Percentiles rank a stretch among this genome's conserved stretches.
These are phyloP conservation scores for Drosophila insularis DNA, from an alignment of 1,140 invertebrate genomes.

Conservation along the genomic window DNA sequence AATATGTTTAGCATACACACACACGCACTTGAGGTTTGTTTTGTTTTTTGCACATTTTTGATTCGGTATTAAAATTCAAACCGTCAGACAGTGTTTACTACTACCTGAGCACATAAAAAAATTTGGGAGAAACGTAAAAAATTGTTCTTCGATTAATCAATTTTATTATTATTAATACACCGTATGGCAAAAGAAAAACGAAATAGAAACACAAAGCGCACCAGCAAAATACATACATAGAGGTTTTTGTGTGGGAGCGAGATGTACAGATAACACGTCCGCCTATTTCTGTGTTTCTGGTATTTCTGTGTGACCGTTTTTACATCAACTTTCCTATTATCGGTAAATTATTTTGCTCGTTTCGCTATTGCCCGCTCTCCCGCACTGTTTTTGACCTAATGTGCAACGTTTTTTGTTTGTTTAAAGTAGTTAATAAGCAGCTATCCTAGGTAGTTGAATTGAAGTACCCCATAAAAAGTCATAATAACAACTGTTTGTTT, in stretches of 20 bases:
- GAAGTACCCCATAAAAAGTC: too few relatives aligned
- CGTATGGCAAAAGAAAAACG: conserved; percentile 72
- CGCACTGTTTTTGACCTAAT: background rate
- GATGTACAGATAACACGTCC: conserved; percentile 30
- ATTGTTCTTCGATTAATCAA: conserved; percentile 74
- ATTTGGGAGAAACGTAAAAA: conserved; percentile 26
- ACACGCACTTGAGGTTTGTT: conserved; percentile 29
- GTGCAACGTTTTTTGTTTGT: too few relatives aligned
- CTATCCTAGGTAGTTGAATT: too few relatives aligned
- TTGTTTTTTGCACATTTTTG: conserved; percentile 55
- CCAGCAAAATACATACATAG: conserved; percentile 52
- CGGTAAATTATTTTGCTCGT: conserved; percentile 77
- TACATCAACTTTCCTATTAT: conserved; percentile 67
- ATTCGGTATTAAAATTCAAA: conserved; percentile 30
- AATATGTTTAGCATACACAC: conserved; percentile 43
- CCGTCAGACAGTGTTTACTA: conserved; percentile 51
- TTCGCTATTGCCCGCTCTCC: background rate
- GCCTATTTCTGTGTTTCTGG: conserved; percentile 15
- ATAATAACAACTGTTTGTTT: background rate
- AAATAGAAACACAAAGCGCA: conserved; percentile 58
- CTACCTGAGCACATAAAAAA: conserved; percentile 20
- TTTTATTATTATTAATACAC: conserved; percentile 76
- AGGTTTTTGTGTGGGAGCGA: conserved; percentile 42
- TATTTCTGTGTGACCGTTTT: conserved; percentile 55
- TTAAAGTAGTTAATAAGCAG: too few relatives aligned